Evolutionary conservation across 2,888 invertebrate genomes (phyloP).

Genomic region (Hyposoter dolosus): DNA sequence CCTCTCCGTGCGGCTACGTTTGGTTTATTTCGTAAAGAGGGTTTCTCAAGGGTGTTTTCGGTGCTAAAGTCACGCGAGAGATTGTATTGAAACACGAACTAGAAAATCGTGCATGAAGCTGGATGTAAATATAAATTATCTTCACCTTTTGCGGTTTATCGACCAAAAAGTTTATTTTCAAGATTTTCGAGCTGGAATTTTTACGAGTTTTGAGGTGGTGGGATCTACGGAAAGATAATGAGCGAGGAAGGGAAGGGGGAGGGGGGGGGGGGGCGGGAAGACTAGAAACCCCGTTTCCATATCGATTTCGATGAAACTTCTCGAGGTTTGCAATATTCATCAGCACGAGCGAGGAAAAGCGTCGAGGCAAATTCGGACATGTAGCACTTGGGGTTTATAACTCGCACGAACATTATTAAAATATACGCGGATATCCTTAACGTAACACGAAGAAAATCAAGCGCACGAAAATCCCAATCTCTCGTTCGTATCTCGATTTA

Average conservation of each 20-base stretch:
- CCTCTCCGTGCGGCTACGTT: conserved; percentile 8
- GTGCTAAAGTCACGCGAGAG: conserved; percentile 30
- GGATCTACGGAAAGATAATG: not conserved
- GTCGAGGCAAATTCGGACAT: conserved; percentile 47
- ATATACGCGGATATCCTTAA: not conserved
- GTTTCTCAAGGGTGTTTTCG: conserved; percentile 19
- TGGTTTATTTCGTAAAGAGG: not conserved
- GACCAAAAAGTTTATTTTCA: not conserved
- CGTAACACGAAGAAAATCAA: conserved; percentile 12
- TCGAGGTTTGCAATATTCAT: conserved; percentile 64
- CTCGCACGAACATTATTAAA: not conserved
- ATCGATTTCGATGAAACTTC: conserved; percentile 69
- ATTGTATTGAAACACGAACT: conserved; percentile 21
- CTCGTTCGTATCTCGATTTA: not conserved
- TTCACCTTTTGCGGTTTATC: not conserved
- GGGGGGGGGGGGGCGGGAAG: not conserved
- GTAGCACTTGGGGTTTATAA: conserved; percentile 19
- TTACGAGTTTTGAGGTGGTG: not conserved
- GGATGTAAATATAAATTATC: conserved; percentile 26
- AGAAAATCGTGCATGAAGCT: not conserved
- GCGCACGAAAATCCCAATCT: conserved; percentile 2
- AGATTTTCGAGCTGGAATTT: conserved; percentile 8
- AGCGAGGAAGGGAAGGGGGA: too few relatives aligned
- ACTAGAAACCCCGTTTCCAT: conserved; percentile 54
- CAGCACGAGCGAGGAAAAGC: conserved; percentile 54